A percentile compares a stretch with the other conserved stretches of the same genome.
These are phyloP conservation scores for Nautilus pompilius DNA, from an alignment of 1,140 invertebrate genomes.

Conservation along the genomic window DNA sequence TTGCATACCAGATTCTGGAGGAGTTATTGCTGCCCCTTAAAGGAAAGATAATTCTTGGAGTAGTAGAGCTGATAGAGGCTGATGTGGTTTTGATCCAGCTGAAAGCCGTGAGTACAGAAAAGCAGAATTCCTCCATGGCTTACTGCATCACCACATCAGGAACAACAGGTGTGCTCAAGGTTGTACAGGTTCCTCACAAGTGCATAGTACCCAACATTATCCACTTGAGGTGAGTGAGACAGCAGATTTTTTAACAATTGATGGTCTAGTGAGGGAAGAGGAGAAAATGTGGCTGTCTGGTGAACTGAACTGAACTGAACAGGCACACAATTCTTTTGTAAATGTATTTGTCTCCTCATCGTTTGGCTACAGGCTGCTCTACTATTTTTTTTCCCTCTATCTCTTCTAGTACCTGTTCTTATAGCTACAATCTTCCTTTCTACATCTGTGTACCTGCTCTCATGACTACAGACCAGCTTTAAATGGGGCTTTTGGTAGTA, in stretches of 20 bases:
- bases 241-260: neutral
- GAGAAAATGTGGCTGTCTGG: too few relatives aligned
- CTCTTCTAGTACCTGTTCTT: too few relatives aligned
- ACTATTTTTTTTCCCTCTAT: too few relatives aligned
- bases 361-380: too few relatives aligned
- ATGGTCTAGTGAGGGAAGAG: too few relatives aligned
- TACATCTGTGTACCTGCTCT: too few relatives aligned
- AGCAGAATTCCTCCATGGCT: constrained; percentile 21
- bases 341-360: too few relatives aligned
- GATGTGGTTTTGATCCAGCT: neutral
- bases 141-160: constrained; percentile 55
- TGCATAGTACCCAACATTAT: constrained; percentile 52
- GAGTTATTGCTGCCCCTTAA: neutral
- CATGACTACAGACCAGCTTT: too few relatives aligned
- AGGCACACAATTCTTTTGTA: too few relatives aligned
- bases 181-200: constrained; percentile 47
- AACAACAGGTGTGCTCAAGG: constrained; percentile 49
- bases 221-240: constrained; percentile 41
- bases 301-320: too few relatives aligned
- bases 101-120: neutral
- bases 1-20: neutral
- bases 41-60: neutral
- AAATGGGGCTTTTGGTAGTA: too few relatives aligned
- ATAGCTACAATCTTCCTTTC: too few relatives aligned
- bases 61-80: neutral